Evolutionary conservation across 2,797 vertebrate genomes (phyloP), one percentile per base, ranked within the genome.

Genomic region (Gymnoscopelus braueri): DNA sequence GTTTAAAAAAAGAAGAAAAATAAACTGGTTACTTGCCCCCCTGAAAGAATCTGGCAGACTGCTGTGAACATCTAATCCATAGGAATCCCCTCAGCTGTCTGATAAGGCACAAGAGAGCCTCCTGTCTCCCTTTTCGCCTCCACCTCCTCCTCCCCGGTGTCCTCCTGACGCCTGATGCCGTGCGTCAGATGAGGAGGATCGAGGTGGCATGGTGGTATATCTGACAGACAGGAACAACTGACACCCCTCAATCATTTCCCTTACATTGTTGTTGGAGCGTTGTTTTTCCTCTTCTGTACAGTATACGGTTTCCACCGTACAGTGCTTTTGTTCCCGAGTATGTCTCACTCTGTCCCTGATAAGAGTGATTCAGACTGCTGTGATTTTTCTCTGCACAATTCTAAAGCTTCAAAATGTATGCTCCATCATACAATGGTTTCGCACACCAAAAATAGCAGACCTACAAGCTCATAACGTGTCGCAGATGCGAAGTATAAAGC

Each of bases 301-400:
- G 39, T 50, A 14, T 62, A 62, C 68, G 48, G 80, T 80, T 84
- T 77, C 78, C 74, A 71, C 73, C 60, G 69, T 72, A 68, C 85
- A 10, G 79, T 80, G 79, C 11, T 11, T 49, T 54, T 61, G 39
- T 63, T 2, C 5, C 70, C 14, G 10, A 60, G 62, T 48, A 8
- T 44, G 39, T 44, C 39, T 26, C 26, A 26, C 26, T 44, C 39
- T 44, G 39, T 10, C 39, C 9, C 39, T 10, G 39, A 44, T 44
- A 44, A 44, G 39, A 7, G 39, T 44, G 39, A 10, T 44, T 44
- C 39, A 44, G 35, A 39, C 35, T 39, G 35, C 35, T 39, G 35
- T 7, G 35, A 39, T 39, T 4, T 39, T 7, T 8, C 35, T 39
- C 6, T 39, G 35, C 35, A 39, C 35, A 5, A 39, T 39, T 39